Evolutionary conservation across 2,797 vertebrate genomes (phyloP), one percentile per base, ranked within the genome.

Genomic region (Salarias fasciatus): DNA sequence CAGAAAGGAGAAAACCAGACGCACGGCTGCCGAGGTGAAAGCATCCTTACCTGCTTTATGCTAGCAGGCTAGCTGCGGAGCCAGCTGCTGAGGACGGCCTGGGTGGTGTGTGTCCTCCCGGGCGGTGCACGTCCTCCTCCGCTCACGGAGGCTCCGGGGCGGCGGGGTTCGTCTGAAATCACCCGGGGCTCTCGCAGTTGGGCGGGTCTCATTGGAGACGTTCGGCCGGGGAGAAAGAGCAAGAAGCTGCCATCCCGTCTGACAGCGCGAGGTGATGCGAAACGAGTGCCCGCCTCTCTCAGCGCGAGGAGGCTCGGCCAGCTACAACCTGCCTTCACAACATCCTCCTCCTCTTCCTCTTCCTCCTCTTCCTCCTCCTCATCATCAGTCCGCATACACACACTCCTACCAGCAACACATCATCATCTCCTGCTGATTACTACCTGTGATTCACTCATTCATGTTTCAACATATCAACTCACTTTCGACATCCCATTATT

Each of bases 241-340:
- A 18, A 18, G 2, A 44, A 18, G 8, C 1, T 1, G 6, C 5
- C 13, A n/a, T 14, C 49, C 18, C 11, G 47, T 59, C 42, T 6
- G 18, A 10, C 28, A 5, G 13, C 5, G 14, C 8, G 5, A 8
- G 12, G 40, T 43, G 48, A 6, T 11, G 42, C 14, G 10, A 33
- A 56, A 62, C 36, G 43, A 46, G 69, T 37, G 58, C 57, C 59
- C 67, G 72, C 62, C 76, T 75, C 53, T 40, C 7, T 15, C 53
- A n/a, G 59, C 63, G 74, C 59, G 51, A 14, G 51, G 66, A 55
- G 33, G 57, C 55, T 77, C 68, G 41, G 52, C 77, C 72, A 69
- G 63, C 55, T 67, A 52, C 75, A 83, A 84, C 79, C 86, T 80
- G 80, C 79, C 82, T 78, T 86, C 80, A 83, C 79, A 78, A 85